Evolutionary conservation across 2,113 vertebrate species (phyloP), one percentile per base, ranked within the genome.

Genomic region (Parotia lawesii): DNA sequence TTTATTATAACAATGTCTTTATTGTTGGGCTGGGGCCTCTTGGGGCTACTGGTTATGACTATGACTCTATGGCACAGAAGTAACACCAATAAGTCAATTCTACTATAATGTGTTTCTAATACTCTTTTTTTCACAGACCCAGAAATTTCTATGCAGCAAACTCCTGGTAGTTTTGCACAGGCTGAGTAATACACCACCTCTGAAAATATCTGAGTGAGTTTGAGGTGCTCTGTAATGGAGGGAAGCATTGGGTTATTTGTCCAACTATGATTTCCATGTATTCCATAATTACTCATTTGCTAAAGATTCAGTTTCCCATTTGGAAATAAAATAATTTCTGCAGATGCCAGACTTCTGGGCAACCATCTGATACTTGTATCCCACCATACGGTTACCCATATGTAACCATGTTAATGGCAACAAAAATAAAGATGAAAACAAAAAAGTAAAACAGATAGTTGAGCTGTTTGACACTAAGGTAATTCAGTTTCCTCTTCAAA

Each of bases 251-350:
- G 31, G 29, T 87, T 70, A 90, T 89, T 62, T 87, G 50, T 76
- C 67, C 71, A 83, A 6, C 48, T 62, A 10, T 53, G 45, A 79
- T 82, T 95, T 91, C 60, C 35, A 38, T 56, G 37, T 54, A 71
- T 84, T 80, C 45, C 60, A 75, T 90, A 89, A 94, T 89, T 91
- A 95, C n/a, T 74, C 56, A 70, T 93, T 92, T 92, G 37, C 77
- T 96, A 73, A 92, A 80, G 53, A 91, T 82, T 89, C 24, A 28
- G 61, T 76, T 93, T 91, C 31, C 73, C 74, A 56, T 89, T 95
- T 89, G 70, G 60, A 96, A 93, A 92, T 96, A 91, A 95, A 92
- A 45, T 89, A 78, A 89, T 96, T 96, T 94, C 60, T 95, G 60
- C 77, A 92, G 84, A 94, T 93, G 90, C 64, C 92, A 94, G 81